Base-by-base conservation (phyloP, 2,888 invertebrate species). In the Mythimna albipuncta region DNA sequence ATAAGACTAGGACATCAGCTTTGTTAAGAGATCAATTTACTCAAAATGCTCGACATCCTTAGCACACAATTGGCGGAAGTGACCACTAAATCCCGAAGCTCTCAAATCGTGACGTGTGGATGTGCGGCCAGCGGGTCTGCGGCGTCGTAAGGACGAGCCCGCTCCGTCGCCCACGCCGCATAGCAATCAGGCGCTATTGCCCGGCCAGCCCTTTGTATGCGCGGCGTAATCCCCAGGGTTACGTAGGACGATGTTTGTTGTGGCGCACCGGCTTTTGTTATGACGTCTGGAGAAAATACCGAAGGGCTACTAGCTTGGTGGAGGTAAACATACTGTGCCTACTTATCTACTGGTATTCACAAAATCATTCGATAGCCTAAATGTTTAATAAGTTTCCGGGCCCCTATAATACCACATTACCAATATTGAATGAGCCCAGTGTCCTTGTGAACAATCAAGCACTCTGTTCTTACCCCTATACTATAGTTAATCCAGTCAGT, bases 1-100 rank as follows among this genome's bases (percentile, higher is more conserved):
- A 64, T 61, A 55, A 35, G 7, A 68, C 52, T 62, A 73, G 57
- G n/a, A 57, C 50, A 75, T 58, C 26, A 67, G 69, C 41, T 70
- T 70, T 62, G 64, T 71, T 65, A 68, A 44, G 61, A 58, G 55
- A 69, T 66, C 54, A 61, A 67, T 80, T 72, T 82, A 64, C 72
- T 54, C 50, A 35, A 64, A 72, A 72, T 66, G 32, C 72, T 64
- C 47, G 54, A 68, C 58, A 70, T 81, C 83, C 80, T 73, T 65
- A 69, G 7, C n/a, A 41, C 13, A 64, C 62, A 79, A 73, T 82
- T 79, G 73, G 54, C 78, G 82, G 82, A 82, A 68, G 55, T 61
- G 16, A 52, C 52, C 65, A 70, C 61, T 78, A 77, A 73, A 71
- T 47, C 44, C 26, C 26, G 35, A 67, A 59, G 69, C 69, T 44